Evolutionary conservation across 2,113 vertebrate species (phyloP), one percentile per base, ranked within the genome.

Genomic region (Cygnus atratus): DNA sequence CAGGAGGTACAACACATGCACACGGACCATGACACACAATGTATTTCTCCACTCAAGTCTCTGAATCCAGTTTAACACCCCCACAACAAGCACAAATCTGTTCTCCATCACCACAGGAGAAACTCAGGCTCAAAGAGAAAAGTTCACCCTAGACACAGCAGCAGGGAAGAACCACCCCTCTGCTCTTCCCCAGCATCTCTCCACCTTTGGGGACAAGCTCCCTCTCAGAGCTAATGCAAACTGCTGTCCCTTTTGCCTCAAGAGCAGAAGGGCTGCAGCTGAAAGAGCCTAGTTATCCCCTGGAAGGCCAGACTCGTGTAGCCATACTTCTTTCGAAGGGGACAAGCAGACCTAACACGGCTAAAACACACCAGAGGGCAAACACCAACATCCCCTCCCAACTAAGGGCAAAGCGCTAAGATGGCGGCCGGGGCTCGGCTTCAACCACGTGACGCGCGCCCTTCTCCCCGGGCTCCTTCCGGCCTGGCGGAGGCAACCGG

Each of bases 331-430:
- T 48, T 48, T 48, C 20, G 10, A 48, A 48, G 46, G 46, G 46
- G 20, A 48, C 46, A 21, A 21, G 46, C 46, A 48, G 20, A 48
- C 19, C 10, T 21, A 48, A 22, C 10, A 48, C 21, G 20, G 10
- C 20, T 48, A 48, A 48, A 48, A 48, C 10, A 22, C 10, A 22
- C 5, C 18, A 18, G 19, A 43, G 14, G 16, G 17, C 43, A 44
- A 44, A 44, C 6, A 19, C 0, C 15, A 1, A 3, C 37, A 39
- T 39, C 39, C 39, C 39, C 39, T 39, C 0, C 13, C 7, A 0
- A 1, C 2, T 4, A 21, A 54, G 72, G 68, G 41, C 87, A 21
- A 9, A 6, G 3, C n/a, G 2, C 66, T 21, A 66, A 11, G 19
- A 95, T 84, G 93, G 93, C 80, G 57, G 84, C 9, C 5, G 39